Evolutionary conservation across 2,113 vertebrate genomes (phyloP).

Genomic region (Pseudonaja textilis): DNA sequence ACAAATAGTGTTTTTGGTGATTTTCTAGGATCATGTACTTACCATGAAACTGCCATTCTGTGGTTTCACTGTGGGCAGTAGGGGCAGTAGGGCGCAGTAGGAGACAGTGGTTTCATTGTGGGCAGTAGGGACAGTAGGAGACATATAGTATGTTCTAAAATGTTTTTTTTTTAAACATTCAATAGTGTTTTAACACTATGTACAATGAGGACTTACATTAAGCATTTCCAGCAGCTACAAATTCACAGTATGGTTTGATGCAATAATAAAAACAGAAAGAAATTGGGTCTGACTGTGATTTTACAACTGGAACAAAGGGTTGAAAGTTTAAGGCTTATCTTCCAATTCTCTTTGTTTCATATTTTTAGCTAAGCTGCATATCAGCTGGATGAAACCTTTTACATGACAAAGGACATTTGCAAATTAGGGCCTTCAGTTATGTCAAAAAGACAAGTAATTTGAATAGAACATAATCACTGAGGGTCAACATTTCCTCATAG

Average conservation of each 20-base stretch:
- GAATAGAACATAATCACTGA: slow-evolving; percentile 48
- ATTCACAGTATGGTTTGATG: slow-evolving; percentile 67
- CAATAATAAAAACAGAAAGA: slow-evolving; percentile 57
- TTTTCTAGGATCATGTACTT: slow-evolving; percentile 59
- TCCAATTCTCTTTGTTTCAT: slow-evolving; percentile 45
- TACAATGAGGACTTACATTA: slow-evolving; percentile 70
- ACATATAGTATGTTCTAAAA: slow-evolving; percentile 61
- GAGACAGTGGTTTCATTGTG: no score
- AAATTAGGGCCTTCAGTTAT: slow-evolving; percentile 49
- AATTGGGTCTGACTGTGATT: slow-evolving; percentile 65
- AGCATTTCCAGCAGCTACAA: slow-evolving; percentile 68
- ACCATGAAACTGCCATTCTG: slow-evolving; percentile 63
- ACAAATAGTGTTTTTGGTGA: slow-evolving; percentile 16
- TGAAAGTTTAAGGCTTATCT: slow-evolving; percentile 63
- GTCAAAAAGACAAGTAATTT: slow-evolving; percentile 51
- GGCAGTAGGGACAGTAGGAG: slow-evolving; percentile 19
- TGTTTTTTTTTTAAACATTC: slow-evolving; percentile 65
- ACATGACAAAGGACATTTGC: slow-evolving; percentile 42
- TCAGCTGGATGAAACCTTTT: slow-evolving; percentile 33
- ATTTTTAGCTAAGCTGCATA: slow-evolving; percentile 52
- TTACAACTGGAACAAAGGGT: slow-evolving; percentile 68
- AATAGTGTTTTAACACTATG: slow-evolving; percentile 67
- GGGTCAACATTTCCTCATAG: slow-evolving; percentile 42
- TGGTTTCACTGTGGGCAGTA: slow-evolving; percentile 58
- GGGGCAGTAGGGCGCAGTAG: no score